Evolutionary conservation across 2,888 invertebrate species (phyloP), one percentile per base, ranked within the genome.

Genomic region (Dexiosoma caninum): DNA sequence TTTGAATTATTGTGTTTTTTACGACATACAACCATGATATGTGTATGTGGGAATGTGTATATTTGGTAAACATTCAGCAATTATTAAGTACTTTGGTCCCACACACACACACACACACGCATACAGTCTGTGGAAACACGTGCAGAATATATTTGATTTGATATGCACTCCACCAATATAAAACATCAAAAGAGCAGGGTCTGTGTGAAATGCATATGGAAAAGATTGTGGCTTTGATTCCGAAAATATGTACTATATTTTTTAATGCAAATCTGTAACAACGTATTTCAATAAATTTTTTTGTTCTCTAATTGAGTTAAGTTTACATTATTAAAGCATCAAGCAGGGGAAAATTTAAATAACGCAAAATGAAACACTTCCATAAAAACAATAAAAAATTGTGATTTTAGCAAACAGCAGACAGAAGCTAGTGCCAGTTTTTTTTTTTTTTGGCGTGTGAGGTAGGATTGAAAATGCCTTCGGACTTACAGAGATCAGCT

Each of bases 281-380:
- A 72, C 77, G 76, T 81, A 40, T 51, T 72, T 81, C 57, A 81
- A 77, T 81, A 57, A 81, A 70, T 44, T 59, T 53, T 72, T 62
- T n/a, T n/a, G n/a, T n/a, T 23, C 62, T 69, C 74, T 81, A 77
- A 81, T 77, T 74, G 72, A 64, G 77, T 77, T 81, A 74, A 74
- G 57, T 72, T 64, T 16, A 30, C 51, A 23, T 69, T 69, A 59
- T 66, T 57, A 57, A 51, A 21, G 60, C 51, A 70, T 37, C 12
- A 46, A 42, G 21, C 44, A 16, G 21, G n/a, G 51, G 21, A 55
- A 57, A 42, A 35, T 4, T 12, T 59, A 60, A 60, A 12, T 4
- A 64, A 57, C 12, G 14, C 51, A n/a, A n/a, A 53, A 51, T 53
- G 40, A 62, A 40, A 19, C 30, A 72, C 60, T 51, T 62, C n/a